Percentiles rank a stretch among this genome's conserved stretches.
These are phyloP conservation scores for Strix occidentalis DNA, from an alignment of 2,797 vertebrate species.

Conservation along the genomic window DNA sequence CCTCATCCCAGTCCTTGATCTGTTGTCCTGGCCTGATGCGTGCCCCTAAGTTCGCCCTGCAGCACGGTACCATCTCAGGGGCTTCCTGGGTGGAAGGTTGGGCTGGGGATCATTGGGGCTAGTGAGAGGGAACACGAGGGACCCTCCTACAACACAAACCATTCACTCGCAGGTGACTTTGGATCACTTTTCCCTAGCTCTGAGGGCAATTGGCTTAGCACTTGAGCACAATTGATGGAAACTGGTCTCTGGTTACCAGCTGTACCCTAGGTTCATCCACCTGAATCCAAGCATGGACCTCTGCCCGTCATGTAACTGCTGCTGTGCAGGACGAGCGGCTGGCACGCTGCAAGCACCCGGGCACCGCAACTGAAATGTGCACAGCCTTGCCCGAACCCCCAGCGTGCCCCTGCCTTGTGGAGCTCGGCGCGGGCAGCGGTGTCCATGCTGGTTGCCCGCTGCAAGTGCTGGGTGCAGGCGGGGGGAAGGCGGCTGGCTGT, in stretches of 20 bases:
- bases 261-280: not conserved
- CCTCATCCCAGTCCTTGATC: not conserved
- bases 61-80: not conserved
- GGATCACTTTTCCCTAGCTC: not conserved
- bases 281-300: not conserved
- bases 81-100: not conserved
- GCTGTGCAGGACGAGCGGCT: not conserved
- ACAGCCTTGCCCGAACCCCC: not conserved
- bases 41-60: not conserved
- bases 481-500: not conserved
- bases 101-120: not conserved
- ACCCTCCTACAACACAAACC: not conserved
- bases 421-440: accelerated
- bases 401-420: not conserved
- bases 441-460: accelerated
- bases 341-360: accelerated
- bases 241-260: not conserved
- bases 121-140: accelerated
- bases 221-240: not conserved
- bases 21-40: not conserved
- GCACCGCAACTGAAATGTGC: accelerated
- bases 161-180: not conserved
- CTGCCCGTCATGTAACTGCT: accelerated
- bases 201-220: not conserved
- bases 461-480: not conserved